phyloP scores from a whole-genome alignment of 2,113 vertebrate species.

The Psophia crepitans region DNA sequence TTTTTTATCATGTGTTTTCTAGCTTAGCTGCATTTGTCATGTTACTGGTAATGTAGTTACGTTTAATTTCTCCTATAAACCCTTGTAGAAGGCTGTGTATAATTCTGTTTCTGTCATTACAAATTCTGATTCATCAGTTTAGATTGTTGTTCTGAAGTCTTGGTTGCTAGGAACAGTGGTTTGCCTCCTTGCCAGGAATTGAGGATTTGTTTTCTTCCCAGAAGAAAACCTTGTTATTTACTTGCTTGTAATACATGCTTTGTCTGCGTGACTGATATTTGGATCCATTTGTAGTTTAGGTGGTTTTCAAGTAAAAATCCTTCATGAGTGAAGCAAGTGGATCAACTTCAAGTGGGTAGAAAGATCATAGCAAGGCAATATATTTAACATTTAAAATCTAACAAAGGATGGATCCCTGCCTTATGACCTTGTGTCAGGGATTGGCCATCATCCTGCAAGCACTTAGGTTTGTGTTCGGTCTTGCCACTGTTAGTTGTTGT shows the following conservation, averaged over 20 bases:
- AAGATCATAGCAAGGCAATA: background rate
- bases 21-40: conserved; percentile 21
- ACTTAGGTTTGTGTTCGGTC: background rate
- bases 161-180: conserved; percentile 45
- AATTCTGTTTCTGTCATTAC: conserved; percentile 51
- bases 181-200: conserved; percentile 41
- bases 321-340: background rate
- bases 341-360: background rate
- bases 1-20: conserved; percentile 20
- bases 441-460: background rate
- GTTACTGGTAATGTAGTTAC: conserved; percentile 38
- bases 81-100: background rate
- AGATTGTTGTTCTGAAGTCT: conserved; percentile 26
- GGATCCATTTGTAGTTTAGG: background rate
- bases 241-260: background rate
- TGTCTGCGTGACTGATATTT: background rate
- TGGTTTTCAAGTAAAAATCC: background rate
- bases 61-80: conserved; percentile 29
- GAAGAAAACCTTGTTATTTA: conserved; percentile 42
- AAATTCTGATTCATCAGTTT: conserved; percentile 51
- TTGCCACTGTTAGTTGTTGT: background rate
- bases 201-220: conserved; percentile 49
- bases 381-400: background rate
- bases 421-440: background rate
- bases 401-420: background rate